Conservation (phyloP, 2,797 vertebrate genomes). For the Siniperca undulata region DNA sequence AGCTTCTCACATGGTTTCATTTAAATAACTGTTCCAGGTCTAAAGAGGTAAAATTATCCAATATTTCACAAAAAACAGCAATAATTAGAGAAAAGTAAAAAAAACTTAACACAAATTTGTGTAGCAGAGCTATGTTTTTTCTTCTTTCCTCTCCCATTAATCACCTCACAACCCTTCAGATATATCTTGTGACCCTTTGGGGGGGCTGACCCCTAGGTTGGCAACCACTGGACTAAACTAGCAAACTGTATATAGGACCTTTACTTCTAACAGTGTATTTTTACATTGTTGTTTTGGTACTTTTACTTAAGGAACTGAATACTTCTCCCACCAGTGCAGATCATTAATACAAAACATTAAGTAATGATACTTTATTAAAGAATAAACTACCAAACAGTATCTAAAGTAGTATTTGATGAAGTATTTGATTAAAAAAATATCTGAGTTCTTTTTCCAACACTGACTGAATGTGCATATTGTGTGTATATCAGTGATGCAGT, state of each 20-base stretch:
- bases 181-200: background rate
- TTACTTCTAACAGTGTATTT: no score
- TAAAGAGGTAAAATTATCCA: background rate
- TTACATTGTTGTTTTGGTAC: no score
- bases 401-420: background rate
- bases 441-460: background rate
- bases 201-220: background rate
- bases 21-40: background rate
- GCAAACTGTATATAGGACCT: background rate
- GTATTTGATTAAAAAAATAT: background rate
- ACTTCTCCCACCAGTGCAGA: background rate
- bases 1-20: background rate
- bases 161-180: background rate
- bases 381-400: background rate
- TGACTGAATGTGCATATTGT: conserved; percentile 22
- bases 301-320: no score
- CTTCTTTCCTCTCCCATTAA: background rate
- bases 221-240: background rate
- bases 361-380: background rate
- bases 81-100: background rate
- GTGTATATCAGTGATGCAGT: conserved; percentile 18
- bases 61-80: background rate
- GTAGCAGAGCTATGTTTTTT: background rate
- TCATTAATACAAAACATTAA: background rate
- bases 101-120: background rate